These are phyloP conservation scores for Schizothorax lantsangensis DNA, from an alignment of 2,797 vertebrate genomes.

Conservation along the genomic window DNA sequence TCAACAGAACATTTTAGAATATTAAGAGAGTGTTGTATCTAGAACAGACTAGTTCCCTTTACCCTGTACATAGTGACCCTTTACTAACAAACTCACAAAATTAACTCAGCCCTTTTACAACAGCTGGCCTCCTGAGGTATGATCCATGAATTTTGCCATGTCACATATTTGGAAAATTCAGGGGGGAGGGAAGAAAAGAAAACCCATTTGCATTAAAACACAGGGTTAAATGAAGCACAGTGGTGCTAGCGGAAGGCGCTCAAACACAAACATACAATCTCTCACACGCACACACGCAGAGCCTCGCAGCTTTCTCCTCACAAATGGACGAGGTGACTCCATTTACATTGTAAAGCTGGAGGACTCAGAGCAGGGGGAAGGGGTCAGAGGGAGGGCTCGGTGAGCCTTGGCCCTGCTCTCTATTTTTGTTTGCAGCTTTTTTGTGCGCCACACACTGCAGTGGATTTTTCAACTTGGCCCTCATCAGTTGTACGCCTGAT, in stretches of 20 bases:
- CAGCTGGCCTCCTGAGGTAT: conserved; percentile 61
- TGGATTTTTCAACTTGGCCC: conserved; percentile 95
- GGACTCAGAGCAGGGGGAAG: conserved; percentile 58
- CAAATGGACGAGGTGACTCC: conserved; percentile 72
- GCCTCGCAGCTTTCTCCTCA: conserved; percentile 73
- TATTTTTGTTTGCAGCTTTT: conserved; percentile 82
- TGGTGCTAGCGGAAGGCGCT: conserved; percentile 69
- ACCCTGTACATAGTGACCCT: no score
- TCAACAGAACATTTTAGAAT: not conserved
- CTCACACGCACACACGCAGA: conserved; percentile 56
- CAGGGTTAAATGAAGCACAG: conserved; percentile 80
- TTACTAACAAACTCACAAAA: not conserved
- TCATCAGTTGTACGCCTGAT: conserved; percentile 97
- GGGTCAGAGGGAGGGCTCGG: conserved; percentile 56
- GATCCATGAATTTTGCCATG: conserved; percentile 71
- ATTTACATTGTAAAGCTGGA: conserved; percentile 79
- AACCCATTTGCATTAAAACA: conserved; percentile 81
- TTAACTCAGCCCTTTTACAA: conserved; percentile 59
- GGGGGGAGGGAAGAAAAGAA: conserved; percentile 62
- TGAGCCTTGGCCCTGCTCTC: conserved; percentile 68
- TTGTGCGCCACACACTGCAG: conserved; percentile 71
- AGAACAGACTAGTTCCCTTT: not conserved
- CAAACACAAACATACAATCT: conserved; percentile 45
- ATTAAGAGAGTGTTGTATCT: not conserved
- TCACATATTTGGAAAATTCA: conserved; percentile 71